phyloP scores from a whole-genome alignment of 2,888 invertebrate species.

The Drosophila aldrichi region DNA sequence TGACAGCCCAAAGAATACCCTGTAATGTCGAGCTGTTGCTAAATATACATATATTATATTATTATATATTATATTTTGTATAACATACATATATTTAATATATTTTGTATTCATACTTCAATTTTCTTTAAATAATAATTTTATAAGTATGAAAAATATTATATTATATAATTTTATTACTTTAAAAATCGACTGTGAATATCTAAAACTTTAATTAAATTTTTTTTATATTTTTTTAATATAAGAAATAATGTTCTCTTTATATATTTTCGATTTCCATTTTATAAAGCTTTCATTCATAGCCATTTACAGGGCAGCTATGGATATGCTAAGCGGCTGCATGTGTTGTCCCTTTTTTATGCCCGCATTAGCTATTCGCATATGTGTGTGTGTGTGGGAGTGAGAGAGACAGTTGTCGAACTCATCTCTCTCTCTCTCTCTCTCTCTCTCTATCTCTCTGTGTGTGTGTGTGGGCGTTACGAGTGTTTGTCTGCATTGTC shows the following conservation, averaged over 20 bases:
- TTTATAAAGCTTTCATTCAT: too few relatives aligned
- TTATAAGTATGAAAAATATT: too few relatives aligned
- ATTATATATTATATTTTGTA: too few relatives aligned
- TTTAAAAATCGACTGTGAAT: neutral
- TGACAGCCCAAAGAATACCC: conserved; percentile 21
- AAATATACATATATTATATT: too few relatives aligned
- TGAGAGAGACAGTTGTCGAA: conserved; percentile 2
- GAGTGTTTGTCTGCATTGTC: conserved; percentile 62
- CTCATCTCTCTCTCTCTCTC: conserved; percentile 26
- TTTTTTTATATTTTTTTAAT: neutral
- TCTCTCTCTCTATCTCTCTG: conserved; percentile 20
- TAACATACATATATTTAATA: too few relatives aligned
- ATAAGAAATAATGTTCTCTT: too few relatives aligned
- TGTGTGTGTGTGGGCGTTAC: conserved; percentile 25
- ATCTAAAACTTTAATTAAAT: neutral
- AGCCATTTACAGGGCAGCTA: conserved; percentile 24
- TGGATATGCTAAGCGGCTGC: conserved; percentile 62
- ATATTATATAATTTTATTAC: neutral
- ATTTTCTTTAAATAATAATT: too few relatives aligned
- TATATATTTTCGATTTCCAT: neutral
- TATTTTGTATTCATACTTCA: too few relatives aligned
- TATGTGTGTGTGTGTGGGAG: neutral
- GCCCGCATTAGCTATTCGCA: conserved; percentile 1
- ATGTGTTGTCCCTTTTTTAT: conserved; percentile 14
- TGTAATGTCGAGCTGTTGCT: neutral